Percentiles rank a stretch among this genome's conserved stretches.
phyloP scores from a whole-genome alignment of 2,113 vertebrate genomes.

The Ailuropoda melanoleuca region DNA sequence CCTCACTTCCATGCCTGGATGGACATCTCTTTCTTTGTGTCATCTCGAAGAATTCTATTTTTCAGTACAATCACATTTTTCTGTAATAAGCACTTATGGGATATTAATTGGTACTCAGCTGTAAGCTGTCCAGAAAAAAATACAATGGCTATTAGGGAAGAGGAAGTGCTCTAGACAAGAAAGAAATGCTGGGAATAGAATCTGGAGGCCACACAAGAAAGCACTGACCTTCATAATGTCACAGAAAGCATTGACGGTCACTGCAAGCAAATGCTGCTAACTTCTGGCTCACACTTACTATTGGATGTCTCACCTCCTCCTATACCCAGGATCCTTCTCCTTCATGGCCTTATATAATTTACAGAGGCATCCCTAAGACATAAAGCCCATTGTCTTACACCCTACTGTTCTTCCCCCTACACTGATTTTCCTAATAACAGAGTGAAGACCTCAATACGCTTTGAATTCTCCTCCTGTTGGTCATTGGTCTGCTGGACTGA shows the following conservation, averaged over 20 bases:
- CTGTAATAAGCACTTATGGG: neutral
- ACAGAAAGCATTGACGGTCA: neutral
- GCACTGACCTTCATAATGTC: neutral
- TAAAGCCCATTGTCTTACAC: neutral
- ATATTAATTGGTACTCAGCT: neutral
- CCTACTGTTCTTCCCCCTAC: too few relatives aligned
- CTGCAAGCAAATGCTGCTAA: neutral
- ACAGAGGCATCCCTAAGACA: neutral
- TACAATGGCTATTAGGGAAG: neutral
- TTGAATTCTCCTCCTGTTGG: neutral
- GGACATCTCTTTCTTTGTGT: neutral
- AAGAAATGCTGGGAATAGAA: neutral
- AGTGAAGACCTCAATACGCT: neutral
- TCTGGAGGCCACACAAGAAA: too few relatives aligned
- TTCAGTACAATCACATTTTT: neutral
- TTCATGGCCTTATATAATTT: neutral
- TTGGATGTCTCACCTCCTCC: neutral
- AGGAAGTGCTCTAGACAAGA: neutral
- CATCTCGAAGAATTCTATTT: neutral
- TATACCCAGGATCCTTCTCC: neutral
- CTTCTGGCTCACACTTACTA: neutral
- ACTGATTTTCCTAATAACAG: neutral
- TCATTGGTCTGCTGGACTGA: neutral
- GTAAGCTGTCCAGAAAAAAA: neutral
- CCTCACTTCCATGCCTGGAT: neutral